phyloP scores from a whole-genome alignment of 92 coral and sea anemone genomes.

The Porites divaricata region DNA sequence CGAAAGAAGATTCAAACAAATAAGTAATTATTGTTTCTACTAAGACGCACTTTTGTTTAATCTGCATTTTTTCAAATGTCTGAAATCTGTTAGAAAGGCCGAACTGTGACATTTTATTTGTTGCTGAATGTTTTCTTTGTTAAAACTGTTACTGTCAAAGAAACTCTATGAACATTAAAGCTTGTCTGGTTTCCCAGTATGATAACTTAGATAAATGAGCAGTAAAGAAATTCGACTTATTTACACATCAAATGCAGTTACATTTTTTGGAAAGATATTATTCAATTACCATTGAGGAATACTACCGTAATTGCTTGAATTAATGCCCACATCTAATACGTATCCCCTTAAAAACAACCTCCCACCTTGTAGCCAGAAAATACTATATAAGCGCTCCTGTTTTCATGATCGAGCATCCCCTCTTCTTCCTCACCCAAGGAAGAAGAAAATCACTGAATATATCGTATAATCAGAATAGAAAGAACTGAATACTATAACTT shows the following conservation, averaged over 20 bases:
- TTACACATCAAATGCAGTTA: not conserved
- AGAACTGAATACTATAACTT: conserved; percentile 3
- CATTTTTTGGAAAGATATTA: not conserved
- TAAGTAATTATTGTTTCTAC: too few relatives aligned
- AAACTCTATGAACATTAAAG: not conserved
- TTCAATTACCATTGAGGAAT: not conserved
- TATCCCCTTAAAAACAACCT: conserved; percentile 14
- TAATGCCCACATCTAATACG: not conserved
- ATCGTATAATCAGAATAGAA: conserved; percentile 2
- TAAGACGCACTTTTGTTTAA: too few relatives aligned
- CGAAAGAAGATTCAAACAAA: too few relatives aligned
- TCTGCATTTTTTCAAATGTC: conserved; percentile 15
- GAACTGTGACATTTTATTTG: too few relatives aligned
- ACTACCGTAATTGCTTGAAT: conserved; percentile 9
- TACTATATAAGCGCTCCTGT: conserved; percentile 9
- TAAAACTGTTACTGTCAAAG: not conserved
- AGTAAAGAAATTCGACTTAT: too few relatives aligned
- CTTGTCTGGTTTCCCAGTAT: conserved; percentile 2
- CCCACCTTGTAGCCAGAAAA: conserved; percentile 13
- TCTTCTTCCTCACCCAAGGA: conserved; percentile 11
- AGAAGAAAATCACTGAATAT: conserved; percentile 4
- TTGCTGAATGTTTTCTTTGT: conserved; percentile 11
- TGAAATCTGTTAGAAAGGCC: conserved; percentile 22
- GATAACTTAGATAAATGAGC: too few relatives aligned
- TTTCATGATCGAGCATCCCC: conserved; percentile 9